Evolutionary conservation across 2,797 vertebrate species (phyloP), one percentile per base, ranked within the genome.

Genomic region (Remorina albescens): DNA sequence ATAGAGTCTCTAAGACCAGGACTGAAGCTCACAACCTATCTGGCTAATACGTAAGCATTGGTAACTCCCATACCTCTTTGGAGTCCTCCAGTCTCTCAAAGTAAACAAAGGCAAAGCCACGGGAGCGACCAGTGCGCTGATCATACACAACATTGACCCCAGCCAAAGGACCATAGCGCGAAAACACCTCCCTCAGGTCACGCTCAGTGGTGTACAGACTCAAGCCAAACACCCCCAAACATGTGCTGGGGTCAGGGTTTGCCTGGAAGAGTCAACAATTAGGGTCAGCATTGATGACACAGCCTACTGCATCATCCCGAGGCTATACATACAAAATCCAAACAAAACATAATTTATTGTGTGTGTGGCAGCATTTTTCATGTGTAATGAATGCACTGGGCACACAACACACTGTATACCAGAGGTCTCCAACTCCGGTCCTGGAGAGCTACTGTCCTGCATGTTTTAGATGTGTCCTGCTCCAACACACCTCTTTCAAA

Each of bases 61-160:
- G 37, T 21, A 30, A 41, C 50, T 69, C 19, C 42, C 53, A 2
- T 95, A 97, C 97, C 96, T 97, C 96, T 89, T 98, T 98, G 63
- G 97, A 96, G 85, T 98, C 96, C 36, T 97, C 96, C 55, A 98
- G 94, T 86, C 96, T 96, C 88, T 98, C 96, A 76, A 97, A 98
- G 90, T 98, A 97, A 86, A 98, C 96, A 0, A 98, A 99, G 62
- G 96, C 96, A 84, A 98, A 99, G 87, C 97, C 97, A 58, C 97
- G 94, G 68, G 97, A 98, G 70, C 97, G 92, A 2, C 97, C 96
- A 2, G 96, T 98, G 68, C 97, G 94, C 63, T 99, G 97, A 92
- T 98, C 96, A 41, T 97, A 97, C 80, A 98, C 97, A 23, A 98
- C 96, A 58, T 97, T 98, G 89, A 98, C 96, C 49, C 96, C 96